A percentile compares a stretch with the other conserved stretches of the same genome.
phyloP scores from a whole-genome alignment of 2,797 vertebrate genomes.

The Columba guinea region DNA sequence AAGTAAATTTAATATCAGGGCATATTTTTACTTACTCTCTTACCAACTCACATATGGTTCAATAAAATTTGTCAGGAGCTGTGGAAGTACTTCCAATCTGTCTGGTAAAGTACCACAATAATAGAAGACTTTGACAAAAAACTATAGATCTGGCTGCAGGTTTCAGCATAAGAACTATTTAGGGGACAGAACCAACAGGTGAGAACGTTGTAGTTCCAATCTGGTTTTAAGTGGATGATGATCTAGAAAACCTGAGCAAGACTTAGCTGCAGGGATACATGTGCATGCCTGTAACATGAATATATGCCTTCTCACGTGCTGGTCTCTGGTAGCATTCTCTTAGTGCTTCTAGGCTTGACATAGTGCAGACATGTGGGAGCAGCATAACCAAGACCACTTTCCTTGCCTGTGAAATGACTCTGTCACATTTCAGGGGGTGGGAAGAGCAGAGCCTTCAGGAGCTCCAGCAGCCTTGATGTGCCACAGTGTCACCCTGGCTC shows the following conservation, averaged over 20 bases:
- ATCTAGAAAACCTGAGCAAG: not conserved
- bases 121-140: not conserved
- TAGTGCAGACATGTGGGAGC: not conserved
- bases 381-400: not conserved
- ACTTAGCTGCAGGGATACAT: not conserved
- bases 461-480: not conserved
- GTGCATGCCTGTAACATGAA: not conserved
- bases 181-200: not conserved
- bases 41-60: not conserved
- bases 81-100: not conserved
- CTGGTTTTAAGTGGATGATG: not conserved
- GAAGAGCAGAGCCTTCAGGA: not conserved
- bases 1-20: not conserved
- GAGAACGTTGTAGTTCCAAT: not conserved
- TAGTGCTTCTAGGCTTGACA: not conserved
- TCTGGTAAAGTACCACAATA: not conserved
- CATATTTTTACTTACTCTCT: constrained; percentile 4
- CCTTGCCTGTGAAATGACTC: not conserved
- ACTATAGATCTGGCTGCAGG: not conserved
- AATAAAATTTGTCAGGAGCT: not conserved
- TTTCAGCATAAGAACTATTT: not conserved
- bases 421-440: not conserved
- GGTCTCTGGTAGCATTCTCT: not conserved
- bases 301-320: not conserved
- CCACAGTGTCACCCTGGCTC: not conserved